Base-by-base conservation (phyloP, 2,888 invertebrate genomes). In the Apamea anceps region DNA sequence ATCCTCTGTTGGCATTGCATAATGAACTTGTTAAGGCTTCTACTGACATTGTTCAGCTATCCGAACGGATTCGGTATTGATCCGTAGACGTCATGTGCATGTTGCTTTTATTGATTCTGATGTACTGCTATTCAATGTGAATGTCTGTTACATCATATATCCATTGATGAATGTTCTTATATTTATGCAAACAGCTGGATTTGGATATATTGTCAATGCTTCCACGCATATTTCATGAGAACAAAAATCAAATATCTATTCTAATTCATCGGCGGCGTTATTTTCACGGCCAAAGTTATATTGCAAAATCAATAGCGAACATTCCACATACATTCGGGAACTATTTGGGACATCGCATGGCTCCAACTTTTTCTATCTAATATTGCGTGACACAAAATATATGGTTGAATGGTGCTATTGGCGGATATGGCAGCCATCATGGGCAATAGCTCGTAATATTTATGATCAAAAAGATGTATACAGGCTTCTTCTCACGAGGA, bases 1-100 rank as follows among this genome's bases (percentile, higher is more conserved):
- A 87, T 87, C 81, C 85, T 66, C 70, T 60, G 68, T 73, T 85
- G 70, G 32, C 81, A 87, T 87, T 80, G 72, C 70, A 65, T 87
- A 75, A 77, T 85, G 81, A 85, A 77, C 81, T 77, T 85, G 81
- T 75, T 85, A 85, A 13, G 87, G 85, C 85, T 85, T 85, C 85
- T 60, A 51, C 70, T 74, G 66, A 67, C 77, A 72, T 75, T 75
- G 80, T 68, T 62, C 63, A 71, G 15, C 68, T 66, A 77, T 62
- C 71, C 25, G 75, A 85, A 67, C 67, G 70, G 87, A 87, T 85
- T 87, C 65, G 32, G 42, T 86, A 87, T 84, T 66, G 77, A 77
- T 71, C 42, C 63, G 8, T 45, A 18, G 45, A 62, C 70, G 85
- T 60, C 85, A 80, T 65, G 48, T 54, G 45, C 67, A 76, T 42